Conservation (phyloP, 2,113 vertebrate species). For the Salvator merianae region DNA sequence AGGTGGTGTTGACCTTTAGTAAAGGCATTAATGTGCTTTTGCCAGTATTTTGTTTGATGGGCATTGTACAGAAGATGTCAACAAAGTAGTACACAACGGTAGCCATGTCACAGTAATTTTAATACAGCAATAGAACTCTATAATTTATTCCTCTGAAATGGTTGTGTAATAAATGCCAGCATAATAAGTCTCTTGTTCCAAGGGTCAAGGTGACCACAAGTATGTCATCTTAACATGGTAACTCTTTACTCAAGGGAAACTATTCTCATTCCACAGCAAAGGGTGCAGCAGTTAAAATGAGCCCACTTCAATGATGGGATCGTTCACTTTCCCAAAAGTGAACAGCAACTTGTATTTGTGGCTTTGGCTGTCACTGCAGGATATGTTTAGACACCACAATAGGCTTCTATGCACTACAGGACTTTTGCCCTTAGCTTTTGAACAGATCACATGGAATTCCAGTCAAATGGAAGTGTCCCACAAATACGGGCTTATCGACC, state of each 20-base stretch:
- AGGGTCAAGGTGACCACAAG: conserved; percentile 47
- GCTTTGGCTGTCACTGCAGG: neutral
- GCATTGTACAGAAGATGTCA: conserved; percentile 57
- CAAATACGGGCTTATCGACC: neutral
- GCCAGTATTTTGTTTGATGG: conserved; percentile 63
- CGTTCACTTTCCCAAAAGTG: conserved; percentile 1
- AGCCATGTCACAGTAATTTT: conserved; percentile 46
- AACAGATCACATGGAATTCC: neutral
- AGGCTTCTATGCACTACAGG: neutral
- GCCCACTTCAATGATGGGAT: neutral
- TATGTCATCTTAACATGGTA: neutral
- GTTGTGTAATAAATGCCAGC: conserved; percentile 52
- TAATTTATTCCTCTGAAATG: conserved; percentile 62
- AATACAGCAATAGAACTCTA: conserved; percentile 54
- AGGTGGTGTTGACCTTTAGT: conserved; percentile 62
- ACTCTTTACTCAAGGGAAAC: conserved; percentile 39
- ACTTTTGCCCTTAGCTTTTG: neutral
- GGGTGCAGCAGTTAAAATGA: conserved; percentile 21
- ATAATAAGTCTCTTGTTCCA: conserved; percentile 57
- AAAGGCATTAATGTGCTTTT: conserved; percentile 51
- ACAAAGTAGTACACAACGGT: conserved; percentile 49
- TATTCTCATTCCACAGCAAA: conserved; percentile 33
- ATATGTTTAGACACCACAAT: neutral
- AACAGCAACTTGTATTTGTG: neutral
- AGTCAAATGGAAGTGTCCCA: neutral